Conservation (phyloP, 2,888 invertebrate genomes). For the Neoitamus cyanurus region DNA sequence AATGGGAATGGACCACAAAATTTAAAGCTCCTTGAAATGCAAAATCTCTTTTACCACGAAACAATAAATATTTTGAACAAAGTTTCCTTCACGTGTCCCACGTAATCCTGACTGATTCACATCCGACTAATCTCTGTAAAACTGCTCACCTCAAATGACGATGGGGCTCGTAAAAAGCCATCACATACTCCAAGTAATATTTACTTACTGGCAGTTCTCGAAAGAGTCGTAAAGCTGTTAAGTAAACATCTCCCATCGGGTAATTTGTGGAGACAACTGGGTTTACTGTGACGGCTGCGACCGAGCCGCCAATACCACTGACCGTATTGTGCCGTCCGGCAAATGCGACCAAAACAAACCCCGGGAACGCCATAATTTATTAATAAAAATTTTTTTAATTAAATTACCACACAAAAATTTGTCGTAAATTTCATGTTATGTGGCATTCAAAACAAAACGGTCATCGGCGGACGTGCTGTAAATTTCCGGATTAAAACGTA, state of each 20-base stretch:
- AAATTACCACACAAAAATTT: constrained; percentile 44
- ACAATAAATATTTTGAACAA: background rate
- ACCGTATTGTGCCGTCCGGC: background rate
- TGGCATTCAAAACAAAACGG: constrained; percentile 20
- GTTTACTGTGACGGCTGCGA: background rate
- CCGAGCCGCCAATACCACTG: background rate
- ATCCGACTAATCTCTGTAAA: background rate
- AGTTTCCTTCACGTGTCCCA: background rate
- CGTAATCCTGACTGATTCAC: background rate
- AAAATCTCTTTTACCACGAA: background rate
- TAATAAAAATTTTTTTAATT: constrained; percentile 36
- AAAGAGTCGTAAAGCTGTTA: constrained; percentile 36
- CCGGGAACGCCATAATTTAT: background rate
- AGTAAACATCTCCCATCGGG: constrained; percentile 20
- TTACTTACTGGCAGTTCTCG: constrained; percentile 33
- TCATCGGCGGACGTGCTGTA: background rate
- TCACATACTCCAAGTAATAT: constrained; percentile 4
- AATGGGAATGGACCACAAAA: background rate
- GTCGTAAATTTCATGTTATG: constrained; percentile 40
- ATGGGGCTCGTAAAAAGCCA: background rate
- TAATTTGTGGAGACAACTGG: background rate
- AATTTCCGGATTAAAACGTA: constrained; percentile 38
- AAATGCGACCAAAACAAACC: background rate
- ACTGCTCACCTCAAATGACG: background rate
- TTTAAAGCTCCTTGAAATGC: background rate